Evolutionary conservation across 2,113 vertebrate species (phyloP).

Genomic region (Grantiella picta): DNA sequence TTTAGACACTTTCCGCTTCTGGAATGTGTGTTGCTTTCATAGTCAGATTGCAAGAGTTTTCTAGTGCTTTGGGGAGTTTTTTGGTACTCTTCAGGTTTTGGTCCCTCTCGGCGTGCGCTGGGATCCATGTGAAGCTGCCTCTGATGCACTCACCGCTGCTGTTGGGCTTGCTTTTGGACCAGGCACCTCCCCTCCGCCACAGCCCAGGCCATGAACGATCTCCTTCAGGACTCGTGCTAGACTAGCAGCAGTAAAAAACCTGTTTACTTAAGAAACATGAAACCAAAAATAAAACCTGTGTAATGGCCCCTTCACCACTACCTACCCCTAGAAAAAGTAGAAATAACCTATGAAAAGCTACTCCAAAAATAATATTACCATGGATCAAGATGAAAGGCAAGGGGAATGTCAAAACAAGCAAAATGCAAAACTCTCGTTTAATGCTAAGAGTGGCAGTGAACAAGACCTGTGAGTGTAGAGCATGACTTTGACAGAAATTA

Average conservation of each 20-base stretch:
- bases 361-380: background rate
- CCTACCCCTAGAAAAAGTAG: background rate
- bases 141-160: background rate
- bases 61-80: background rate
- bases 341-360: conserved; percentile 1
- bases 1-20: background rate
- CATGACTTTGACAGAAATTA: background rate
- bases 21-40: background rate
- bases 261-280: conserved; percentile 6
- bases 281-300: conserved; percentile 13
- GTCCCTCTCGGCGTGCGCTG: background rate
- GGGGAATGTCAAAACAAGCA: conserved; percentile 8
- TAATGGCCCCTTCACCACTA: background rate
- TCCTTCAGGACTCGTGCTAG: background rate
- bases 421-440: background rate
- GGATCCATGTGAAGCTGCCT: background rate
- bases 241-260: background rate
- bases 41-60: background rate
- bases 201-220: background rate
- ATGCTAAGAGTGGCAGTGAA: background rate
- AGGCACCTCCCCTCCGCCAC: background rate
- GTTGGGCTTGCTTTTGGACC: background rate
- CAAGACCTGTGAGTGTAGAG: background rate
- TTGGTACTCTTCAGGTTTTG: background rate
- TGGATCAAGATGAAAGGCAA: background rate